Evolutionary conservation across 2,888 invertebrate genomes (phyloP).

Genomic region (Oscheius myriophilus): DNA sequence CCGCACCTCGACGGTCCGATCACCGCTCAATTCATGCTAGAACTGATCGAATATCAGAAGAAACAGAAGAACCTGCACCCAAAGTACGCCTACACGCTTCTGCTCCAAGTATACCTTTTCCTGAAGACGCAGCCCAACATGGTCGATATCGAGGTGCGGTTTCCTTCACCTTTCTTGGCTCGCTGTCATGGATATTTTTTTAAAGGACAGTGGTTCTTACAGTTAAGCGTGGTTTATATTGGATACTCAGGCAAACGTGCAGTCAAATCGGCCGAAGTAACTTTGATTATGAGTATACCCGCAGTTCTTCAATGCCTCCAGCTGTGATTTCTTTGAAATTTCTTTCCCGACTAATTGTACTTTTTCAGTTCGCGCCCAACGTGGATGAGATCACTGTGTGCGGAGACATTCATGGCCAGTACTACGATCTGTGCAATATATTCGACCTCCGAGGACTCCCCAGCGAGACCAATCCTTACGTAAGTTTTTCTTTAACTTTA

Average conservation of each 20-base stretch:
- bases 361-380: slow-evolving; percentile 21
- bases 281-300: too few species aligned
- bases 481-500: slow-evolving; percentile 76
- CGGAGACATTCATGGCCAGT: slow-evolving; percentile 98
- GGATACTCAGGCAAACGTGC: too few species aligned
- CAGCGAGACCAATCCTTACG: slow-evolving; percentile 91
- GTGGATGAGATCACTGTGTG: slow-evolving; percentile 92
- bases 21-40: slow-evolving; percentile 86
- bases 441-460: slow-evolving; percentile 94
- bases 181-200: not conserved
- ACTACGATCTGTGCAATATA: slow-evolving; percentile 96
- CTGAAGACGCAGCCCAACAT: slow-evolving; percentile 81
- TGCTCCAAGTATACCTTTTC: slow-evolving; percentile 86
- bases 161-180: too few species aligned
- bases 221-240: too few species aligned
- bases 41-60: slow-evolving; percentile 88
- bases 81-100: slow-evolving; percentile 92
- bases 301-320: too few species aligned
- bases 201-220: not conserved
- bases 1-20: slow-evolving; percentile 85
- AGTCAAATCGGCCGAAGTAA: too few species aligned
- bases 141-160: slow-evolving; percentile 84
- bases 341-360: too few species aligned
- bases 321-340: too few species aligned
- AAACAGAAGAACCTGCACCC: slow-evolving; percentile 91